phyloP scores from a whole-genome alignment of 2,888 invertebrate species.

The Siphlonurus alternatus region DNA sequence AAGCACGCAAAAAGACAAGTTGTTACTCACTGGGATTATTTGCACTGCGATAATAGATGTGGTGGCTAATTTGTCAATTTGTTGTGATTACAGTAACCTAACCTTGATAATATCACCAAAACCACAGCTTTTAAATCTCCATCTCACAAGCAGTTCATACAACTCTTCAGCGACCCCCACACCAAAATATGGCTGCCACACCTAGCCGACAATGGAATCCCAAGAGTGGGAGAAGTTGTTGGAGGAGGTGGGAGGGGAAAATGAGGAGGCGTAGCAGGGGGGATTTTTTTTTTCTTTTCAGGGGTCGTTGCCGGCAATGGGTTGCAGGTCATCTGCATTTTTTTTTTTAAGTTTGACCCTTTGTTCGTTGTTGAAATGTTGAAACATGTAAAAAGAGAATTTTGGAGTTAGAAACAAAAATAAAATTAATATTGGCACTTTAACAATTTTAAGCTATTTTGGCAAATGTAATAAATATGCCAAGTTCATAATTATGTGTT shows the following conservation, averaged over 20 bases:
- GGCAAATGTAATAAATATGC: too few relatives aligned
- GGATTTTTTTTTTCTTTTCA: neutral
- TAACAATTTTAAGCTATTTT: too few relatives aligned
- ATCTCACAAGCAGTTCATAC: neutral
- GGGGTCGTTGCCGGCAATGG: neutral
- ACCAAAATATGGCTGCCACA: conserved; percentile 23
- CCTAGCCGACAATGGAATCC: conserved; percentile 18
- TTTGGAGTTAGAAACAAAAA: too few relatives aligned
- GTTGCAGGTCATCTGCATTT: too few relatives aligned
- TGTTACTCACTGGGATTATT: neutral
- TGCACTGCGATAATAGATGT: neutral
- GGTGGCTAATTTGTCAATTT: neutral
- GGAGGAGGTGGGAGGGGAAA: neutral
- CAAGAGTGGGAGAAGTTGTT: conserved; percentile 17
- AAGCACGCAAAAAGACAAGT: neutral
- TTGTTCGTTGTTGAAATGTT: too few relatives aligned
- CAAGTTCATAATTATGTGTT: too few relatives aligned
- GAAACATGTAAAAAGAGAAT: too few relatives aligned
- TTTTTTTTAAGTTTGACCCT: too few relatives aligned
- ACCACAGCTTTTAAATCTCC: neutral
- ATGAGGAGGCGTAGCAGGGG: neutral
- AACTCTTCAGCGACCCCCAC: conserved; percentile 10
- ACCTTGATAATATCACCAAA: neutral
- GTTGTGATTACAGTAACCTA: neutral
- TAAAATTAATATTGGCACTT: too few relatives aligned